These are phyloP conservation scores for Anisognathus igniventris DNA, from an alignment of 2,797 vertebrate species.

Conservation along the genomic window DNA sequence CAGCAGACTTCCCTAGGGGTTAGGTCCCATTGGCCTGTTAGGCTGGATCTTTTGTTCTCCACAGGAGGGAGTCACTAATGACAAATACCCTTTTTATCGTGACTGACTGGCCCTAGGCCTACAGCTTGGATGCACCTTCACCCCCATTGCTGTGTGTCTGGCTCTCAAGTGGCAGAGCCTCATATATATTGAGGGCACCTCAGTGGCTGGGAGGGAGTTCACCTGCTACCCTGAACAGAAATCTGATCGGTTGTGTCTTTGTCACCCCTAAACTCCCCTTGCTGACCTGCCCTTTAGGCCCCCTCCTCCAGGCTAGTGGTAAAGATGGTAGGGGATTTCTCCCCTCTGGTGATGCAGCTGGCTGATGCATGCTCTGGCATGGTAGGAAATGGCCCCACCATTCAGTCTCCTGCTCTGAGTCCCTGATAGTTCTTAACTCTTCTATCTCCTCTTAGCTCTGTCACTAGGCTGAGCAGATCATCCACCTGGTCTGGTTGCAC, in stretches of 20 bases:
- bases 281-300: background rate
- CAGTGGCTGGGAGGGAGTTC: background rate
- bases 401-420: background rate
- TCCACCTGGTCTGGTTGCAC: too few species aligned
- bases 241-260: background rate
- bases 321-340: too few species aligned
- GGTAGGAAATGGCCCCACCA: background rate
- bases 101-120: too few species aligned
- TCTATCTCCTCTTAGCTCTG: background rate
- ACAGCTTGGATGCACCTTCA: background rate
- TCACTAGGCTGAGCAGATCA: background rate
- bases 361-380: background rate
- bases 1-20: background rate
- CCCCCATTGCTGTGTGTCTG: background rate
- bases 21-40: background rate
- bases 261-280: accelerated
- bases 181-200: too few species aligned
- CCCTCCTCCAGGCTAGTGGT: background rate
- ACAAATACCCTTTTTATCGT: background rate
- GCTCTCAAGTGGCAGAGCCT: background rate
- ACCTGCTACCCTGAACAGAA: background rate
- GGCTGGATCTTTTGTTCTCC: background rate
- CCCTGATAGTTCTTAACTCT: background rate
- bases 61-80: background rate
- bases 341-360: background rate